Evolutionary conservation across 2,113 vertebrate species (phyloP), one percentile per base, ranked within the genome.

Genomic region (Dipodomys merriami): DNA sequence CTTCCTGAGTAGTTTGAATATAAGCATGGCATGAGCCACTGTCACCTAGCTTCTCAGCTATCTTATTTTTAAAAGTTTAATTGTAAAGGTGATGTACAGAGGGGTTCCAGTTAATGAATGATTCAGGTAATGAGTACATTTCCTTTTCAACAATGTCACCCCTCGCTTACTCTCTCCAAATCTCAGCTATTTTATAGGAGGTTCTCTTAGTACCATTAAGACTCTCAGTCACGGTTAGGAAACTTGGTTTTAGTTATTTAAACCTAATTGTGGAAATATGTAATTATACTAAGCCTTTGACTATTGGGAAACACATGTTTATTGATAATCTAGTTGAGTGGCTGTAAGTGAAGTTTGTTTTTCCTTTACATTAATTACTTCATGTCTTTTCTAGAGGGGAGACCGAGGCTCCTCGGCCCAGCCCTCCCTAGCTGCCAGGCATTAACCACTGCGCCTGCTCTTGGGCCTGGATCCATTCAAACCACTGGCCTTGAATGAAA

Each of bases 371-470:
- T 1, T 39, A 39, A 62, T 74, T 33, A 84, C 29, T 87, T 78
- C 18, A 85, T 64, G 68, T 49, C n/a, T 96, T 94, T 87, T 89
- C 69, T 72, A 74, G 85, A 86, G 91, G 86, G 67, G 72, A 88
- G 23, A 77, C 16, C 0, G 49, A 49, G 49, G 12, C 49, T 49
- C 49, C 49, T 49, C 49, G 49, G 49, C 9, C 49, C 49, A 12
- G 49, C 49, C 49, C 10, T 49, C 9, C 9, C n/a, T 89, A 44
- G 53, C 44, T 83, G n/a, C 49, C 76, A 84, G 23, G 19, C 83
- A 35, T 83, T 76, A 77, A 53, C 84, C 91, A 30, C 71, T 90
- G 33, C 35, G 39, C 23, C 91, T 91, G 39, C 53, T 74, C 20
- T 6, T 84, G 81, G 83, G 49, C 35, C 39, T 83, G 20, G 30